These are phyloP conservation scores for Liopterus haemorrhoidalis DNA, from an alignment of 2,888 invertebrate species.

Conservation along the genomic window DNA sequence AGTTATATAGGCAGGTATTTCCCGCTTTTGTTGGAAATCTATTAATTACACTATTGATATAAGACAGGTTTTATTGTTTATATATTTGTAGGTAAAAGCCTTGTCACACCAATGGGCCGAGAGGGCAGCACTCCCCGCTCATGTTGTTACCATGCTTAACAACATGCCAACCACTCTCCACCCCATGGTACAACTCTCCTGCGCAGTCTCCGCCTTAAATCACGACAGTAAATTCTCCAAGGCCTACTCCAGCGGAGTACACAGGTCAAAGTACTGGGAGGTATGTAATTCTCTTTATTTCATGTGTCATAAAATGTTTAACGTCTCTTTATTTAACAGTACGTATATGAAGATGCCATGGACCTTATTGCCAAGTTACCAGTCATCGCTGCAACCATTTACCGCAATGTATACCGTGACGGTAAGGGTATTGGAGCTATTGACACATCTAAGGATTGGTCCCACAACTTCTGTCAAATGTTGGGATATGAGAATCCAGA, in stretches of 20 bases:
- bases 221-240: conserved; percentile 88
- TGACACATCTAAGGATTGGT: conserved; percentile 87
- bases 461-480: conserved; percentile 86
- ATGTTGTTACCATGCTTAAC: conserved; percentile 89
- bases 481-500: conserved; percentile 77
- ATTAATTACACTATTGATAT: too few relatives aligned
- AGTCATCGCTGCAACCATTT: conserved; percentile 89
- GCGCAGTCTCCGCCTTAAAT: conserved; percentile 86
- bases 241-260: conserved; percentile 82
- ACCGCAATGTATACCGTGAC: conserved; percentile 80
- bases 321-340: conserved; percentile 43
- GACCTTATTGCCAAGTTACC: conserved; percentile 92
- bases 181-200: conserved; percentile 92
- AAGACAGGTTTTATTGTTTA: conserved; percentile 5
- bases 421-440: conserved; percentile 84
- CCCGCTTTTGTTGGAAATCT: too few relatives aligned
- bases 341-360: conserved; percentile 88
- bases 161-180: conserved; percentile 84
- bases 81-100: conserved; percentile 52
- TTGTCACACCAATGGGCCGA: conserved; percentile 78
- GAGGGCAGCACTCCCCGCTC: conserved; percentile 83
- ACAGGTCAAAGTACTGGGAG: conserved; percentile 89
- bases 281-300: conserved; percentile 38
- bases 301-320: background rate
- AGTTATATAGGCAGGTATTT: too few relatives aligned